A percentile compares a stretch with the other conserved stretches of the same genome.
Evolutionary conservation across 2,797 vertebrate species (phyloP).

Genomic region (Aphelocoma californica): DNA sequence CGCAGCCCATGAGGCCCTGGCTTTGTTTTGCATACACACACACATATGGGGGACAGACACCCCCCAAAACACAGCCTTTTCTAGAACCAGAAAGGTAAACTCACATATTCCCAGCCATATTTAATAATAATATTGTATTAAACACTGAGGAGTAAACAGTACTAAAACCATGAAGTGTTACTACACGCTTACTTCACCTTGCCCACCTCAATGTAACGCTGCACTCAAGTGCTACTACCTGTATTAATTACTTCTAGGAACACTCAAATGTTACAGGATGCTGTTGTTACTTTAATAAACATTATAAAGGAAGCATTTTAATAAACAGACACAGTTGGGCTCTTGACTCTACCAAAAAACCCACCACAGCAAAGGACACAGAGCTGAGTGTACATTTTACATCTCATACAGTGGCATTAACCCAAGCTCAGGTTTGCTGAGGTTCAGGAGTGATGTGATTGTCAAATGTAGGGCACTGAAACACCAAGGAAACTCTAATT

Average conservation of each 20-base stretch:
- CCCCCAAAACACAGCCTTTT: neutral
- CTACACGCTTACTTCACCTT: neutral
- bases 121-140: neutral
- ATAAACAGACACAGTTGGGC: neutral
- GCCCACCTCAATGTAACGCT: neutral
- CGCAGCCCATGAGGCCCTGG: neutral
- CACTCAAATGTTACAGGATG: neutral
- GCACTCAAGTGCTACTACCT: neutral
- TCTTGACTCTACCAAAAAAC: neutral
- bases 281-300: neutral
- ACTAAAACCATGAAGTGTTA: neutral
- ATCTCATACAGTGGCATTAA: neutral
- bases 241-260: neutral
- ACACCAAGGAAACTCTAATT: neutral
- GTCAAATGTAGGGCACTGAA: rapidly evolving
- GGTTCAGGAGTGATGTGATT: neutral
- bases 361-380: neutral
- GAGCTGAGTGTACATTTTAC: neutral
- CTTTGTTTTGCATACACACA: no score
- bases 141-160: neutral
- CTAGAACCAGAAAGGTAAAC: rapidly evolving
- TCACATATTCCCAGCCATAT: neutral
- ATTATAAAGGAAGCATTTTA: neutral
- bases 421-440: neutral
- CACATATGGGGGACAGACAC: rapidly evolving